phyloP scores from a whole-genome alignment of 2,113 vertebrate genomes.

The Saccopteryx leptura region DNA sequence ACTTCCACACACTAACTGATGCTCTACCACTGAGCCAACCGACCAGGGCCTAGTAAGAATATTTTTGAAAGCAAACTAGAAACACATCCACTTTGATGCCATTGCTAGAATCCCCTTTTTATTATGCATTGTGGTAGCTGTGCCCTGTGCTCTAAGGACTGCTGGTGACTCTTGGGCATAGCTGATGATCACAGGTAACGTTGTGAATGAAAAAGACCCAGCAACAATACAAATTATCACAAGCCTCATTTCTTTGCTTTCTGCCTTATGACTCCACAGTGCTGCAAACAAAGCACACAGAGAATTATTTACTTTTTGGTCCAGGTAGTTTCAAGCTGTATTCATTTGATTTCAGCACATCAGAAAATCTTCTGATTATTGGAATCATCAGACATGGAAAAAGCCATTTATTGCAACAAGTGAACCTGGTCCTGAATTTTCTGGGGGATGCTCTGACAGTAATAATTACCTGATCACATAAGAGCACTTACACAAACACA shows the following conservation, averaged over 20 bases:
- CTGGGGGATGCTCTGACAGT: constrained; percentile 39
- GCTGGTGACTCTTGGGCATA: constrained; percentile 63
- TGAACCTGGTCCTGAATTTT: constrained; percentile 55
- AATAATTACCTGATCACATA: constrained; percentile 57
- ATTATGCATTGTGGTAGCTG: constrained; percentile 14
- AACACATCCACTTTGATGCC: constrained; percentile 48
- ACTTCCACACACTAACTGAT: too few relatives aligned
- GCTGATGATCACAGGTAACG: constrained; percentile 75
- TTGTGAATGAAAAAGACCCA: constrained; percentile 70
- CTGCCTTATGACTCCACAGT: constrained; percentile 62
- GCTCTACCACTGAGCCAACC: too few relatives aligned
- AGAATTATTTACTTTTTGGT: constrained; percentile 75
- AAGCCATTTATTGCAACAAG: background rate
- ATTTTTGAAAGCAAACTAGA: constrained; percentile 51
- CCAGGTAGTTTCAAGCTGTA: constrained; percentile 62
- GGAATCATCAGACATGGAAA: constrained; percentile 45
- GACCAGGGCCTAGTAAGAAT: constrained; percentile 1
- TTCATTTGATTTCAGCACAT: constrained; percentile 72
- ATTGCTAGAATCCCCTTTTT: constrained; percentile 71
- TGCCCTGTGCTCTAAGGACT: constrained; percentile 19
- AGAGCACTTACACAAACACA: constrained; percentile 19
- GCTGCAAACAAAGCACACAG: constrained; percentile 56
- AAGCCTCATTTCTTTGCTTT: constrained; percentile 75
- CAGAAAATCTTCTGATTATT: constrained; percentile 70
- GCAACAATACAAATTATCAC: constrained; percentile 72